phyloP scores from a whole-genome alignment of 2,797 vertebrate species.

The Fistularia commersonii region DNA sequence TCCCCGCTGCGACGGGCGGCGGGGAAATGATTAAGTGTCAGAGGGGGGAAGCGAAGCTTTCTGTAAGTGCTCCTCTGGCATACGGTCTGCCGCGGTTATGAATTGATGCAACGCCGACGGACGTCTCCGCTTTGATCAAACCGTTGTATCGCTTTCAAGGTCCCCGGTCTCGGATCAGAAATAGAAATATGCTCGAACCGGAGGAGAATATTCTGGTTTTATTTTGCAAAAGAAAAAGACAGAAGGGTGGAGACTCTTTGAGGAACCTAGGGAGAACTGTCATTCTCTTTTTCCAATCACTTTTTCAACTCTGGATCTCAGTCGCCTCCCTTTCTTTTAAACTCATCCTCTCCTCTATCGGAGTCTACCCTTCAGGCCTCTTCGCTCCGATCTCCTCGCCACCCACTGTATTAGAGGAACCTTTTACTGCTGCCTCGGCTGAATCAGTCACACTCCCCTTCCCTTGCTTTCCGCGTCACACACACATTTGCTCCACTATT shows the following conservation, averaged over 20 bases:
- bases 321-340: slow-evolving; percentile 13
- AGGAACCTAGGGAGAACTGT: slow-evolving; percentile 27
- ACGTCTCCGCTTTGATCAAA: slow-evolving; percentile 42
- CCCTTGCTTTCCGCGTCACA: slow-evolving; percentile 26
- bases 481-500: slow-evolving; percentile 18
- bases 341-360: slow-evolving; percentile 43
- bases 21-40: too few species aligned
- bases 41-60: slow-evolving; percentile 3
- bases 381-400: slow-evolving; percentile 53
- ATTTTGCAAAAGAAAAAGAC: slow-evolving; percentile 26
- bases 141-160: slow-evolving; percentile 41
- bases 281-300: slow-evolving; percentile 26
- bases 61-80: slow-evolving; percentile 52
- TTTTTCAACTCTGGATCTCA: slow-evolving; percentile 45
- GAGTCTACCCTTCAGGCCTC: slow-evolving; percentile 63
- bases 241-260: slow-evolving; percentile 24
- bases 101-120: slow-evolving; percentile 48
- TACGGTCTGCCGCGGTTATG: slow-evolving; percentile 37
- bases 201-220: slow-evolving; percentile 12
- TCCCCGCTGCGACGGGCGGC: slow-evolving; percentile 1
- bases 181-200: not conserved
- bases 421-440: slow-evolving; percentile 55
- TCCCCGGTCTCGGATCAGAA: slow-evolving; percentile 7
- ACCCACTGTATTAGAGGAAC: slow-evolving; percentile 56
- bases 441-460: slow-evolving; percentile 63